A percentile compares a stretch with the other conserved stretches of the same genome.
Evolutionary conservation across 2,797 vertebrate genomes (phyloP).

Genomic region (Thalassophryne amazonica): DNA sequence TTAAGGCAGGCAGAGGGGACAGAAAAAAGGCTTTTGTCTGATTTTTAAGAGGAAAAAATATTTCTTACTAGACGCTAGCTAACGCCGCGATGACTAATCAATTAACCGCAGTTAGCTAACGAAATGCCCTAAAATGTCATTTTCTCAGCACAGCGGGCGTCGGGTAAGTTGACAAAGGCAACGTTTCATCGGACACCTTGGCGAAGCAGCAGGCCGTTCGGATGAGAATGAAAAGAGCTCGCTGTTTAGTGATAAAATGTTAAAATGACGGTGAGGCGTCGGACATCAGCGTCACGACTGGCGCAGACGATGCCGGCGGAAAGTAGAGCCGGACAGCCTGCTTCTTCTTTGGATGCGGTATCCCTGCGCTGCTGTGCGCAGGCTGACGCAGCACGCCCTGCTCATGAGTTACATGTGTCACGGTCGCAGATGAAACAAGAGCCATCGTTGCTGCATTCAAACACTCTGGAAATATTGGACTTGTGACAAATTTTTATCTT

Average conservation of each 20-base stretch:
- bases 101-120: constrained; percentile 5
- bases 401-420: neutral
- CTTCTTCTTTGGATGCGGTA: constrained; percentile 42
- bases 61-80: constrained; percentile 16
- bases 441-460: neutral
- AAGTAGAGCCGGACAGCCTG: constrained; percentile 47
- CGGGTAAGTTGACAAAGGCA: constrained; percentile 13
- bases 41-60: constrained; percentile 2
- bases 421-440: constrained; percentile 46
- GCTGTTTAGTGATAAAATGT: constrained; percentile 11
- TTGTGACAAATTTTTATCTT: too few species aligned
- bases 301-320: constrained; percentile 54
- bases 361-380: constrained; percentile 63
- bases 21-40: neutral
- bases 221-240: neutral
- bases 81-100: neutral
- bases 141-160: neutral
- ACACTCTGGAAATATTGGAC: too few species aligned
- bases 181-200: constrained; percentile 12
- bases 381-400: constrained; percentile 29
- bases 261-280: constrained; percentile 4
- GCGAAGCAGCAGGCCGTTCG: constrained; percentile 11
- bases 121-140: constrained; percentile 1
- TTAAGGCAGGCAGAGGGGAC: constrained; percentile 3
- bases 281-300: constrained; percentile 25